phyloP scores from a whole-genome alignment of 2,797 vertebrate genomes.

The Furcifer pardalis region DNA sequence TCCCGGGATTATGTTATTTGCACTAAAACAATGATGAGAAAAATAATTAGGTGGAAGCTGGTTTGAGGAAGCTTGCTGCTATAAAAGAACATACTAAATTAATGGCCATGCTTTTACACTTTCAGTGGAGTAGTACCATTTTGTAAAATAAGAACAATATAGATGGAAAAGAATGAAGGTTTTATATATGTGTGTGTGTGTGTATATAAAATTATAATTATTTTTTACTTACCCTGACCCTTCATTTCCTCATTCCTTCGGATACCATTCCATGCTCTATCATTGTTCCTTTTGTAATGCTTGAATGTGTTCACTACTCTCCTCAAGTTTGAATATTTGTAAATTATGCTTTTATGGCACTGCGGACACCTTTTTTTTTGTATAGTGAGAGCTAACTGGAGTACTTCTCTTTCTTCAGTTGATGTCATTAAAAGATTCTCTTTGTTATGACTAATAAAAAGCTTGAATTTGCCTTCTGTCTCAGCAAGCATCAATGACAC shows the following conservation, averaged over 20 bases:
- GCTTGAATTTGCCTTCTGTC: slow-evolving; percentile 64
- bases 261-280: slow-evolving; percentile 45
- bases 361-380: slow-evolving; percentile 68
- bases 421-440: slow-evolving; percentile 74
- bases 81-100: slow-evolving; percentile 75
- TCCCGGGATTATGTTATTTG: slow-evolving; percentile 79
- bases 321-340: slow-evolving; percentile 72
- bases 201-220: slow-evolving; percentile 32
- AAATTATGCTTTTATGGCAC: slow-evolving; percentile 72
- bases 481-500: slow-evolving; percentile 44
- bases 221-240: slow-evolving; percentile 45
- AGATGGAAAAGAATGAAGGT: slow-evolving; percentile 70
- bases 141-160: slow-evolving; percentile 81
- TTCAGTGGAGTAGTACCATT: slow-evolving; percentile 74
- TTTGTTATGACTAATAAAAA: slow-evolving; percentile 69
- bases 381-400: slow-evolving; percentile 72
- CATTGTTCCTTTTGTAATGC: slow-evolving; percentile 69
- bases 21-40: slow-evolving; percentile 72
- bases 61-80: slow-evolving; percentile 82
- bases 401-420: slow-evolving; percentile 68
- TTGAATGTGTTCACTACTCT: slow-evolving; percentile 69
- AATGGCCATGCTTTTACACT: slow-evolving; percentile 73
- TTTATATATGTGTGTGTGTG: slow-evolving; percentile 56
- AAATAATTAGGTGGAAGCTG: slow-evolving; percentile 68
- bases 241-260: slow-evolving; percentile 28